Conservation (phyloP, 2,113 vertebrate species). For the Petaurus breviceps region DNA sequence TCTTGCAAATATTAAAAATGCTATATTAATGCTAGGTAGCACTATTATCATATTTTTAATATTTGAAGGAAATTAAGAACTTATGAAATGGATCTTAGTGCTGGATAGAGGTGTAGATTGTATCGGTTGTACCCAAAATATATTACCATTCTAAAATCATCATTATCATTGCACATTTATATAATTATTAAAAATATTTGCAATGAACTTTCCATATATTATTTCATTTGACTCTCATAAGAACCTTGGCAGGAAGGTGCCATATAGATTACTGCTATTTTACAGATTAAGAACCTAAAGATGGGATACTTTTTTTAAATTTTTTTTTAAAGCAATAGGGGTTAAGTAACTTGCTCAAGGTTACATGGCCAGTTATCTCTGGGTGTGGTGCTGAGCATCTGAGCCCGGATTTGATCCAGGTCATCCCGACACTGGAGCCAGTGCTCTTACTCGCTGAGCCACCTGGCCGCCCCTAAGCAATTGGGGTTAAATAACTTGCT, state of each 20-base stretch:
- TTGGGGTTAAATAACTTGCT: no score
- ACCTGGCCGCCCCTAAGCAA: no score
- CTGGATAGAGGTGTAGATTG: not conserved
- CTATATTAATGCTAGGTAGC: not conserved
- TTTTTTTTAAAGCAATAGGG: no score
- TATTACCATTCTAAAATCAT: not conserved
- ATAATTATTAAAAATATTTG: not conserved
- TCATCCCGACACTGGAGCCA: no score
- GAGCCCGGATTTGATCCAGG: no score
- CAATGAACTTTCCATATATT: not conserved
- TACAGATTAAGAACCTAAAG: not conserved
- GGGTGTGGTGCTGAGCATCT: no score
- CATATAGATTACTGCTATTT: not conserved
- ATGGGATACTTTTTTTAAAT: not conserved
- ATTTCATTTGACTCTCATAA: not conserved
- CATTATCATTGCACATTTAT: not conserved
- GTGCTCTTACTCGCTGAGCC: no score
- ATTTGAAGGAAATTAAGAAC: not conserved
- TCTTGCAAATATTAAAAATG: not conserved
- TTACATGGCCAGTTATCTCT: no score
- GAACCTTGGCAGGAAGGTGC: not conserved
- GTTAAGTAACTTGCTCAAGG: no score
- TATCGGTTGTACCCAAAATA: not conserved
- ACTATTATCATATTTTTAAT: not conserved
- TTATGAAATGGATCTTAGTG: not conserved